These are phyloP conservation scores for Eupithecia abbreviata DNA, from an alignment of 2,888 invertebrate species.

Conservation along the genomic window DNA sequence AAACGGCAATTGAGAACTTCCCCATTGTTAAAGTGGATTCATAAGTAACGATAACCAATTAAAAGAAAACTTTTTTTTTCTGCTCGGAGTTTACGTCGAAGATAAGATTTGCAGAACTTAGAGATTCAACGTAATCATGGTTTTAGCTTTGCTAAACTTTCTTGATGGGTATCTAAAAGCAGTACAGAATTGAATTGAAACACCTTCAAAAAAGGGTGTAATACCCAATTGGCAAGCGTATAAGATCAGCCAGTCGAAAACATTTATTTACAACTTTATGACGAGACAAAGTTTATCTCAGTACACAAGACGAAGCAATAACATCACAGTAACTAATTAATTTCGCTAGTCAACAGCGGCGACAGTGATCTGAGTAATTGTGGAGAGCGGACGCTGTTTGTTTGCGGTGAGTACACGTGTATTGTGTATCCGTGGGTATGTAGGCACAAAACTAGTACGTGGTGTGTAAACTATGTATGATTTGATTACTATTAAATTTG, in stretches of 20 bases:
- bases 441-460: not conserved
- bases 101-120: not conserved
- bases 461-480: not conserved
- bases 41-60: not conserved
- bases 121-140: not conserved
- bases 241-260: not conserved
- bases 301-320: constrained; percentile 28
- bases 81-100: not conserved
- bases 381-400: constrained; percentile 15
- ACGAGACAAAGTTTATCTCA: not conserved
- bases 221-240: not conserved
- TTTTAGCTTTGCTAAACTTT: not conserved
- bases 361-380: constrained; percentile 35
- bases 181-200: too few relatives aligned
- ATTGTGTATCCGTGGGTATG: not conserved
- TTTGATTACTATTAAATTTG: too few relatives aligned
- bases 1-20: not conserved
- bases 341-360: constrained; percentile 35
- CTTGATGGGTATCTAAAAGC: not conserved
- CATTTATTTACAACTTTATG: not conserved
- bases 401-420: constrained; percentile 31
- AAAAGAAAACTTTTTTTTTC: not conserved
- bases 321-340: constrained; percentile 36
- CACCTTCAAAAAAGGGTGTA: too few relatives aligned
- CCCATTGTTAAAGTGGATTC: not conserved